Evolutionary conservation across 2,888 invertebrate species (phyloP).

Genomic region (Polydesmus complanatus): DNA sequence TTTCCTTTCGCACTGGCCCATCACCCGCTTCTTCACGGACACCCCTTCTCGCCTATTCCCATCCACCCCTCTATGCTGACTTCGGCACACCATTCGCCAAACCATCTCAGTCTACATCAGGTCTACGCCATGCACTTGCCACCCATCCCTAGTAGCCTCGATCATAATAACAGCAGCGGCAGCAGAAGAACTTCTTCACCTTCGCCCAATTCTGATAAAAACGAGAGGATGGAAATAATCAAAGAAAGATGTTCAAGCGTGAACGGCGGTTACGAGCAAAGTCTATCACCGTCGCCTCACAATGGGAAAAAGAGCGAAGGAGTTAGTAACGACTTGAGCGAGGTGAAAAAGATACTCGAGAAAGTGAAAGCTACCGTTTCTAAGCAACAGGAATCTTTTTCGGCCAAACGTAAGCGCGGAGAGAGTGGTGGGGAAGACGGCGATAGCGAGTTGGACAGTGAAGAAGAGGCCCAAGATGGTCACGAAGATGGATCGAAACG

Average conservation of each 20-base stretch:
- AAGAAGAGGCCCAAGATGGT: no score
- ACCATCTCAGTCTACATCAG: conserved; percentile 7
- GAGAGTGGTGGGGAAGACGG: conserved; percentile 35
- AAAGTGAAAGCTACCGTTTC: conserved; percentile 61
- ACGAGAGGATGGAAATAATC: not conserved
- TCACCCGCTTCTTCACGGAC: conserved; percentile 9
- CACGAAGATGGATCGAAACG: no score
- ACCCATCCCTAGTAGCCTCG: not conserved
- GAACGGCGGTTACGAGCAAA: not conserved
- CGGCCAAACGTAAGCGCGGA: conserved; percentile 26
- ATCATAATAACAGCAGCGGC: not conserved
- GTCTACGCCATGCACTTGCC: conserved; percentile 14
- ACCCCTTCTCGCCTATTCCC: conserved; percentile 13
- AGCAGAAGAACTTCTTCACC: not conserved
- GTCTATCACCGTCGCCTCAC: not conserved
- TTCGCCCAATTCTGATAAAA: not conserved
- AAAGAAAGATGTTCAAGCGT: not conserved
- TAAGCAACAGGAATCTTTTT: conserved; percentile 45
- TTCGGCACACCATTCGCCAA: conserved; percentile 10
- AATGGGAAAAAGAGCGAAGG: not conserved
- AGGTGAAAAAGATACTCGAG: conserved; percentile 54
- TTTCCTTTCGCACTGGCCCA: conserved; percentile 11
- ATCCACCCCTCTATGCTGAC: conserved; percentile 18
- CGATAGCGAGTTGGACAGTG: conserved; percentile 47
- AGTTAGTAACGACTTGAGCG: conserved; percentile 21